These are phyloP conservation scores for Tetragnatha montana DNA, from an alignment of 2,888 invertebrate species.

Conservation along the genomic window DNA sequence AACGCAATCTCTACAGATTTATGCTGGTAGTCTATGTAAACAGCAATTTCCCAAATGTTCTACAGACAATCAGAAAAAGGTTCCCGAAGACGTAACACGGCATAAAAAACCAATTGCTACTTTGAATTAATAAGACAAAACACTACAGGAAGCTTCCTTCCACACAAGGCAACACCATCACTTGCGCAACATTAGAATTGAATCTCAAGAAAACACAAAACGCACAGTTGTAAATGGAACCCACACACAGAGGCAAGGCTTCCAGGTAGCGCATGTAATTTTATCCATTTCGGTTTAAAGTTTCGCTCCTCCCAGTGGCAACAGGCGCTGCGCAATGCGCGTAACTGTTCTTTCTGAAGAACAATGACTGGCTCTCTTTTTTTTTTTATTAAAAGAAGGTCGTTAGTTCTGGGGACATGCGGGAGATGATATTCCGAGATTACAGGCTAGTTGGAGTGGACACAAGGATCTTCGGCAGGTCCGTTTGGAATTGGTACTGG, in stretches of 20 bases:
- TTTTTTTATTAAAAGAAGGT: slow-evolving; percentile 14
- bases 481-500: slow-evolving; percentile 8
- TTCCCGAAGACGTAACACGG: too few relatives aligned
- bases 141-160: neutral
- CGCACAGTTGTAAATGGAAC: neutral
- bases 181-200: neutral
- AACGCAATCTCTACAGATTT: too few relatives aligned
- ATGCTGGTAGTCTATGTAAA: too few relatives aligned
- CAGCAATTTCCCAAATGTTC: too few relatives aligned
- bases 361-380: slow-evolving; percentile 48
- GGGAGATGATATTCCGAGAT: slow-evolving; percentile 21
- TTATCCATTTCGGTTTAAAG: neutral
- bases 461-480: slow-evolving; percentile 31
- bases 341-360: slow-evolving; percentile 48
- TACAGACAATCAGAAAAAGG: too few relatives aligned
- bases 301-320: slow-evolving; percentile 55
- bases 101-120: too few relatives aligned
- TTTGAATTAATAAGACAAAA: too few relatives aligned
- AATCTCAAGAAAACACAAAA: neutral
- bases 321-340: slow-evolving; percentile 31
- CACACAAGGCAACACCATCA: neutral
- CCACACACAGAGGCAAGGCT: neutral
- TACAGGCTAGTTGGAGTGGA: slow-evolving; percentile 21
- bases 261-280: neutral
- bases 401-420: slow-evolving; percentile 39